Evolutionary conservation across 2,888 invertebrate species (phyloP), one percentile per base, ranked within the genome.

Genomic region (Eupithecia tripunctaria): DNA sequence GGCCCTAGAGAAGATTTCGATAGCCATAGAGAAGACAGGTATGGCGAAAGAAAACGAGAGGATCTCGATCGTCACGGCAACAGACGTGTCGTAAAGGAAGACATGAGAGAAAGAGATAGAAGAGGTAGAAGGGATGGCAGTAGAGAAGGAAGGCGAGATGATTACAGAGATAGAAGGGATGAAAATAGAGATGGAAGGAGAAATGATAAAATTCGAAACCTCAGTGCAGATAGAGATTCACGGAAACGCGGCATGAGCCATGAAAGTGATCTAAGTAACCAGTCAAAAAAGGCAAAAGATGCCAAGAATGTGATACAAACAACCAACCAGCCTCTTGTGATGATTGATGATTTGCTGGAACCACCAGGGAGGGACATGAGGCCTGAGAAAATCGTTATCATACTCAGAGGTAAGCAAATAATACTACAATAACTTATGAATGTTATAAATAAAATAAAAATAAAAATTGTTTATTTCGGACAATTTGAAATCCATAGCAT

Each of bases 311-410:
- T 62, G 7, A 60, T 41, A 12, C 51, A 47, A 3, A n/a, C n/a
- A n/a, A n/a, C n/a, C n/a, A 76, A 75, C 14, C 86, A 91, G 84
- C 90, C 89, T 77, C 29, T 91, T 38, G 95, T 96, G 51, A 95
- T 95, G 90, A 96, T 99, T 81, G 98, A 98, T 85, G 98, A 99
- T 86, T 91, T 99, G 74, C 91, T 99, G 66, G 95, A 96, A 85
- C 90, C 95, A 29, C 99, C 99, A 2, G 98, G 97, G 12, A 95
- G 99, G 66, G 94, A 95, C 75, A 96, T 96, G 81, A 95, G 99
- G 81, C 98, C 99, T 27, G 95, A 95, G 15, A 96, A 96, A 88
- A 96, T 99, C 81, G 98, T 97, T 41, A 96, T 99, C 73, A 97
- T 99, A 82, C 91, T 99, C 67, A 95, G 99, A 88, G 99, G 95